Base-by-base conservation (phyloP, 2,888 invertebrate species). In the Steinernema hermaphroditum region DNA sequence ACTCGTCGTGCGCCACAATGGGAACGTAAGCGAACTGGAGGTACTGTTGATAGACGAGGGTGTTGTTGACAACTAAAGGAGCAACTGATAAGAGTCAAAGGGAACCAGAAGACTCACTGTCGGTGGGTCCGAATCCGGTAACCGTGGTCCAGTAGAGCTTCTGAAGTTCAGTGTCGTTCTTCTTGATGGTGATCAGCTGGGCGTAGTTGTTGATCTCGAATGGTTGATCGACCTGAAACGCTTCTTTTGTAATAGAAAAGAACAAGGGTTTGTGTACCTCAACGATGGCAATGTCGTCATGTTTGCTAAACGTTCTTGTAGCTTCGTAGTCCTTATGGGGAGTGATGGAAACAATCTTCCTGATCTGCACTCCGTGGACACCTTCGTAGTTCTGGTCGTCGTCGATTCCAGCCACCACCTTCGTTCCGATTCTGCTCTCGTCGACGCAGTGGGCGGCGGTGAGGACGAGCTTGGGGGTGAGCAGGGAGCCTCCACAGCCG, bases 371-470 rank as follows among this genome's bases (percentile, higher is more conserved):
- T 46, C 46, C 46, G 43, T 41, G 43, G 43, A 41, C 43, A 12
- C 43, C 46, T 16, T 46, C 46, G 46, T 46, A 46, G 46, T 46
- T 16, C 16, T 16, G 2, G 6, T 9, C 22, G 46, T 46, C n/a
- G 46, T 46, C 46, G n/a, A 46, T 6, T 19, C 46, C 46, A 6
- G 16, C 16, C n/a, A 46, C 46, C 2, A 46, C 46, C 4, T 16
- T 9, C 9, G 2, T 16, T 6, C 46, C 46, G 4, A 46, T n/a
- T 9, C 9, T 9, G 16, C 9, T 41, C 9, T 41, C 43, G 16
- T 41, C 43, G 43, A 41, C 46, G 46, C 46, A 46, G 46, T 46
- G 46, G 46, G 46, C 46, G 46, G 46, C 46, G 46, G 46, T 46
- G 46, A 46, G 46, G 46, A 46, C n/a, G 46, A 12, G 46, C 22